Evolutionary conservation across 2,797 vertebrate genomes (phyloP), one percentile per base, ranked within the genome.

Genomic region (Rhinophrynus dorsalis): DNA sequence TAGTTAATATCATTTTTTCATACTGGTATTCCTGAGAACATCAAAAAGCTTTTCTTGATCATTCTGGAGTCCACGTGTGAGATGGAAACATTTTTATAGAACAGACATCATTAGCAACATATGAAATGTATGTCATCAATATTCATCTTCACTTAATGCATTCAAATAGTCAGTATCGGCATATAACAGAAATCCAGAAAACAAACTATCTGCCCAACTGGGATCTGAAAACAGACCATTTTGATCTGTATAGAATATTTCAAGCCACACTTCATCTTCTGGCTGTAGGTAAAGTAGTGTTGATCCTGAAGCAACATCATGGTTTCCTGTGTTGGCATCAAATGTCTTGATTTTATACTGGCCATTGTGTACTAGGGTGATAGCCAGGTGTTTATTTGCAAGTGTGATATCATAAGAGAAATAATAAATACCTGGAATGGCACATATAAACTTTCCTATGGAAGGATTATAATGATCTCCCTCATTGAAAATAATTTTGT

Each of bases 321-420:
- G 96, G 84, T 99, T 98, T 33, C 97, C 96, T 0, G 97, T 99
- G 88, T 99, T 99, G 0, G 95, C 96, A 0, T 99, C 97, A 1
- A 95, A 99, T 2, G 97, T 98, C 83, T 94, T 97, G 84, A 99
- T 94, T 50, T 91, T 88, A 81, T 92, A 97, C 80, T 96, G 90
- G 2, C 97, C 97, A 0, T 99, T 99, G 67, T 97, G 96, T 55
- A 99, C 95, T 64, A 99, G 84, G 8, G 92, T 90, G 0, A 99
- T 97, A 0, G 97, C 97, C 79, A 99, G 85, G 30, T 99, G 97
- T 77, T 98, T 99, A 80, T 98, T 93, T 69, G 96, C 97, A 81
- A 99, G 82, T 0, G 97, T 98, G 80, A 99, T 98, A 35, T 99
- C 94, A 29, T 99, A 99, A 26, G 96, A 97, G 83, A 99, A 99